These are phyloP conservation scores for Tethya wilhelma DNA, from an alignment of 37 sponge, comb jelly and placozoan species.

Conservation along the genomic window DNA sequence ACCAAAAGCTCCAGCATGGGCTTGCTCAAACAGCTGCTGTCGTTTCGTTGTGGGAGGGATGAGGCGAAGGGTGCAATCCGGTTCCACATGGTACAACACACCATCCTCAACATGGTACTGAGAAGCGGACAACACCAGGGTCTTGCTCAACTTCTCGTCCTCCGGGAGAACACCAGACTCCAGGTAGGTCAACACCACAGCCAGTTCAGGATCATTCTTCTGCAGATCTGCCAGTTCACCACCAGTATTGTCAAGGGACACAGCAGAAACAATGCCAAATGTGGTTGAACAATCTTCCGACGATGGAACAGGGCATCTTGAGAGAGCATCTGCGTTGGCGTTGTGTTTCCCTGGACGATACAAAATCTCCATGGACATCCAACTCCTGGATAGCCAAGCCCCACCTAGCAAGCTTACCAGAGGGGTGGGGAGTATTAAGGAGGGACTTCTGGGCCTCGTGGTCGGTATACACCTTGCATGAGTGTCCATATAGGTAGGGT, in stretches of 20 bases:
- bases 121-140: constrained; percentile 4
- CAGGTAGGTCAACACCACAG: constrained; percentile 13
- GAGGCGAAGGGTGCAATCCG: constrained; percentile 41
- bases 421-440: constrained; percentile 64
- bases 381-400: constrained; percentile 61
- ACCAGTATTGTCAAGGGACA: not conserved
- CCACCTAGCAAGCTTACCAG: constrained; percentile 70
- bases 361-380: constrained; percentile 2
- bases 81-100: constrained; percentile 56
- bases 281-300: not conserved
- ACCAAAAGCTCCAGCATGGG: constrained; percentile 50
- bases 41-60: constrained; percentile 32
- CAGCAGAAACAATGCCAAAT: not conserved
- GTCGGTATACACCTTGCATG: constrained; percentile 53
- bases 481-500: constrained; percentile 67
- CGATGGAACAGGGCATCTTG: not conserved
- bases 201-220: constrained; percentile 27
- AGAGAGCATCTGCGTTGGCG: constrained; percentile 53
- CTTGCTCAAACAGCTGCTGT: constrained; percentile 42
- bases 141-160: constrained; percentile 17
- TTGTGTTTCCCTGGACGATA: constrained; percentile 55
- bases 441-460: constrained; percentile 65
- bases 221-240: constrained; percentile 1
- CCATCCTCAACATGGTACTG: constrained; percentile 39
- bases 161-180: constrained; percentile 45